These are phyloP conservation scores for Herpetotheres cachinnans DNA, from an alignment of 2,113 vertebrate species.

Conservation along the genomic window DNA sequence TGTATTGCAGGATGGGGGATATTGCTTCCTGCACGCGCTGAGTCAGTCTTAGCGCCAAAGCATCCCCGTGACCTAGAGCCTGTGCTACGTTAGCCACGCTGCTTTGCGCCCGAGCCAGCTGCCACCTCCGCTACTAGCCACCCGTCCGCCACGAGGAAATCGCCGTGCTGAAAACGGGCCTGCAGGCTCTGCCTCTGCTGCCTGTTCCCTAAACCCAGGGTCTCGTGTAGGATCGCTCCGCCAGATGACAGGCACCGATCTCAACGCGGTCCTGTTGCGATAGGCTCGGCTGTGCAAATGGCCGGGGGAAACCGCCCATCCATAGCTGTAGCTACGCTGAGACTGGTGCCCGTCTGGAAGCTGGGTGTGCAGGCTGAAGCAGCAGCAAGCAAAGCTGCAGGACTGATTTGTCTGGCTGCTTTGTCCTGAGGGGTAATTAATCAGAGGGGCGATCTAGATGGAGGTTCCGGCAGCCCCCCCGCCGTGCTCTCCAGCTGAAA, in stretches of 20 bases:
- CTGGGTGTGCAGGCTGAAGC: background rate
- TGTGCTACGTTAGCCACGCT: background rate
- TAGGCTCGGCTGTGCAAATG: background rate
- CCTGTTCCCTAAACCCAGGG: background rate
- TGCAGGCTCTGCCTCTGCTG: background rate
- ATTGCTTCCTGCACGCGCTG: background rate
- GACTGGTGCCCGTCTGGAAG: background rate
- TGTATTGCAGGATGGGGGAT: background rate
- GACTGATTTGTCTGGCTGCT: background rate
- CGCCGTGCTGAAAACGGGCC: accelerated
- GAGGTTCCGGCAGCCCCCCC: background rate
- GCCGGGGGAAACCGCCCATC: background rate
- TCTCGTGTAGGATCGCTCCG: background rate
- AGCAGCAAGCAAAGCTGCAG: background rate
- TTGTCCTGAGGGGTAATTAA: background rate
- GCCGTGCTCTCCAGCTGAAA: background rate
- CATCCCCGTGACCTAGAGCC: background rate
- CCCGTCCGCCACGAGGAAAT: background rate
- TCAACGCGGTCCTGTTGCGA: background rate
- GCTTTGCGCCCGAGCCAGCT: background rate
- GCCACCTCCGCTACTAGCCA: background rate
- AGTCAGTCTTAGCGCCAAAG: background rate
- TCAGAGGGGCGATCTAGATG: background rate
- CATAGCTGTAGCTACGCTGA: background rate
- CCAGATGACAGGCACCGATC: background rate